phyloP scores from a whole-genome alignment of 2,888 invertebrate species.

The Scaeva pyrastri region DNA sequence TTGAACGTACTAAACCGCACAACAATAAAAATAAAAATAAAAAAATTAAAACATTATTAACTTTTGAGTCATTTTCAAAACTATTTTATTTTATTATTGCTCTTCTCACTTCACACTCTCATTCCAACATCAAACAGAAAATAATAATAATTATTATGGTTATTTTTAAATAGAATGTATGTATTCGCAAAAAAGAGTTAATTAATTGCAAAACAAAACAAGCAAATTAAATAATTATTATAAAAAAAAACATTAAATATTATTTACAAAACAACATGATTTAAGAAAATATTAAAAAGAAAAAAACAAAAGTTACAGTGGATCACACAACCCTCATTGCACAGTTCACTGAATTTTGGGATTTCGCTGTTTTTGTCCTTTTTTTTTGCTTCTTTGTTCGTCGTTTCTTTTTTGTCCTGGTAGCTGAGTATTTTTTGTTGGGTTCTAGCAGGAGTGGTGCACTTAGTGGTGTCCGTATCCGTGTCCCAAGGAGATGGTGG shows the following conservation, averaged over 20 bases:
- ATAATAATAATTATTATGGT: constrained; percentile 42
- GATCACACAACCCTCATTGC: constrained; percentile 70
- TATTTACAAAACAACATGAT: constrained; percentile 67
- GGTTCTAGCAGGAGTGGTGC: constrained; percentile 11
- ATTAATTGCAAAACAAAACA: constrained; percentile 70
- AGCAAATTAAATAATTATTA: constrained; percentile 59
- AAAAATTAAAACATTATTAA: background rate
- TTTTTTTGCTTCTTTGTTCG: background rate
- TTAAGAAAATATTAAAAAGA: too few species aligned
- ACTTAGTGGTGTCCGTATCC: constrained; percentile 68
- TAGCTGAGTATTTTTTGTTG: constrained; percentile 58
- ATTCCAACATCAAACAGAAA: constrained; percentile 60
- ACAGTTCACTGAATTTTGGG: constrained; percentile 74
- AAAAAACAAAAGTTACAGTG: constrained; percentile 61
- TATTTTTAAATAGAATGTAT: constrained; percentile 45
- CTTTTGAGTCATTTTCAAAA: constrained; percentile 60
- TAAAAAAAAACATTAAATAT: constrained; percentile 65
- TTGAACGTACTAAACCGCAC: too few species aligned
- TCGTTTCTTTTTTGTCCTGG: constrained; percentile 35
- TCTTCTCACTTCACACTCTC: constrained; percentile 67
- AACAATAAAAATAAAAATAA: too few species aligned
- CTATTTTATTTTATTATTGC: constrained; percentile 58
- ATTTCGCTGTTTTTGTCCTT: constrained; percentile 53
- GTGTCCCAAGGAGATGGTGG: constrained; percentile 28
- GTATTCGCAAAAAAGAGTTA: constrained; percentile 54